Conservation (phyloP, 1,140 invertebrate species). For the Prorops nasuta region DNA sequence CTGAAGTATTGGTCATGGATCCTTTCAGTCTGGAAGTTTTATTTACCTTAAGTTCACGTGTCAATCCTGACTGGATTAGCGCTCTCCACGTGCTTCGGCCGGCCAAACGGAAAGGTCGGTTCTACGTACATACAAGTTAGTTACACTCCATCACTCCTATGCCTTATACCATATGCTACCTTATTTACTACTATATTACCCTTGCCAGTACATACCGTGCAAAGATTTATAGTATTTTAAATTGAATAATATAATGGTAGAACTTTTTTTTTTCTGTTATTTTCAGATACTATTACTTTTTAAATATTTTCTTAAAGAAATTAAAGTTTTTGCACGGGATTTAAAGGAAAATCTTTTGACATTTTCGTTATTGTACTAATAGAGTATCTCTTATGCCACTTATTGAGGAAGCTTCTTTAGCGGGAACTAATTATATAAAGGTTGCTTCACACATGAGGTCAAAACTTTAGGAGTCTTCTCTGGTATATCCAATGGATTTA, state of each 20-base stretch:
- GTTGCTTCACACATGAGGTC: too few relatives aligned
- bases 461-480: too few relatives aligned
- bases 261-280: background rate
- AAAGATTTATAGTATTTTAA: constrained; percentile 5
- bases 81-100: constrained; percentile 89
- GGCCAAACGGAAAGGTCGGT: constrained; percentile 74
- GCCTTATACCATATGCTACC: constrained; percentile 39
- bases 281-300: too few relatives aligned
- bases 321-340: background rate
- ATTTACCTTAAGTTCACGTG: constrained; percentile 88
- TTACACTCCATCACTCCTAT: constrained; percentile 57
- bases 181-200: constrained; percentile 34
- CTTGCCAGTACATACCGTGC: constrained; percentile 25
- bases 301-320: background rate
- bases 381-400: too few relatives aligned
- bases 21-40: constrained; percentile 92
- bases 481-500: too few relatives aligned
- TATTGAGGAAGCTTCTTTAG: too few relatives aligned
- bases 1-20: constrained; percentile 96
- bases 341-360: background rate
- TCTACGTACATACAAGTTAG: constrained; percentile 58
- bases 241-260: background rate
- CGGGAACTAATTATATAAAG: too few relatives aligned
- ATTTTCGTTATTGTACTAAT: background rate
- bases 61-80: constrained; percentile 98